Percentiles rank a stretch among this genome's conserved stretches.
Conservation (phyloP, 2,888 invertebrate species). For the Rhabditoides inermis region DNA sequence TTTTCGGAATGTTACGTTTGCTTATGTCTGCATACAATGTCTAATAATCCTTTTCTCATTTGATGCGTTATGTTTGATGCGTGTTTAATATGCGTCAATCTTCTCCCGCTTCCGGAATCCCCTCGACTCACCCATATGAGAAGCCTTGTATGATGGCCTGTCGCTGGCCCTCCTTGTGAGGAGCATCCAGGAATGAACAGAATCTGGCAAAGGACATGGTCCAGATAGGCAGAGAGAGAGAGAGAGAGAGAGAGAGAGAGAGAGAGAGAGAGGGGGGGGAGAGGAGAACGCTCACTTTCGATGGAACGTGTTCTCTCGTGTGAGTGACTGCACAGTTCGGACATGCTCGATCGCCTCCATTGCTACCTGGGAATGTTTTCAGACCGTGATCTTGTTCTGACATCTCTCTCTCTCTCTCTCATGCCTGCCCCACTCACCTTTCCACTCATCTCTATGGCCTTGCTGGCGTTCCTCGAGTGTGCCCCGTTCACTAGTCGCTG, state of each 20-base stretch:
- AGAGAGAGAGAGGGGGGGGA: too few species aligned
- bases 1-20: too few species aligned
- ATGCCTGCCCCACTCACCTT: neutral
- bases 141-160: slow-evolving; percentile 36
- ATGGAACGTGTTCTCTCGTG: slow-evolving; percentile 53
- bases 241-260: too few species aligned
- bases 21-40: too few species aligned
- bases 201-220: too few species aligned
- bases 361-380: slow-evolving; percentile 39
- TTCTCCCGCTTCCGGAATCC: too few species aligned
- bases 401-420: neutral
- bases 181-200: slow-evolving; percentile 27
- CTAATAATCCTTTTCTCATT: too few species aligned
- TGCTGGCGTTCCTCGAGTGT: slow-evolving; percentile 1
- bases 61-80: too few species aligned
- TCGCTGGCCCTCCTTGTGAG: slow-evolving; percentile 28
- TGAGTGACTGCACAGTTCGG: slow-evolving; percentile 54
- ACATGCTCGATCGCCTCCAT: slow-evolving; percentile 56
- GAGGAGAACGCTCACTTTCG: slow-evolving; percentile 20
- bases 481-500: neutral
- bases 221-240: too few species aligned
- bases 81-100: too few species aligned
- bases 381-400: neutral
- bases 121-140: slow-evolving; percentile 23
- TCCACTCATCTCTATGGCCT: neutral